Conservation (phyloP, 2,113 vertebrate species). For the Xenus cinereus region DNA sequence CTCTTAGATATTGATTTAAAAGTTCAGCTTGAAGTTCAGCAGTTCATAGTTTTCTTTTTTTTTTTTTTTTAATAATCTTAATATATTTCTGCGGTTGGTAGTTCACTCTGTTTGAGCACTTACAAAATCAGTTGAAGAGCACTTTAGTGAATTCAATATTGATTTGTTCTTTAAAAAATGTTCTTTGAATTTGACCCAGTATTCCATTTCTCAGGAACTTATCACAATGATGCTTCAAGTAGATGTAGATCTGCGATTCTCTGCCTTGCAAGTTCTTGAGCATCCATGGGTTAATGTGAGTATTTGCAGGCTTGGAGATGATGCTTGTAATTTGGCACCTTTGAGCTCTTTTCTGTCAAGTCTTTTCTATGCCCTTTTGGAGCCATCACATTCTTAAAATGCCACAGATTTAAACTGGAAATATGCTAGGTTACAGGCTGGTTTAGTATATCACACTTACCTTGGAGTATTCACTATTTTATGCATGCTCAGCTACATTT, state of each 20-base stretch:
- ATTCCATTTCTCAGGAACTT: slow-evolving; percentile 82
- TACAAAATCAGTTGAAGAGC: not conserved
- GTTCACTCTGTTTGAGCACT: not conserved
- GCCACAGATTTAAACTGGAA: not conserved
- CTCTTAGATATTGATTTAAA: not conserved
- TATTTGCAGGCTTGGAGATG: slow-evolving; percentile 20
- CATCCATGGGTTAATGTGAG: slow-evolving; percentile 98
- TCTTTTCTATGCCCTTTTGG: not conserved
- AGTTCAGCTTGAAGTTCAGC: not conserved
- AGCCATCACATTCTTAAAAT: slow-evolving; percentile 1
- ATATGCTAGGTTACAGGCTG: not conserved
- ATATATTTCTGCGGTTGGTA: not conserved
- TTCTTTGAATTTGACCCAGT: not conserved
- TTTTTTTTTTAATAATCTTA: not conserved
- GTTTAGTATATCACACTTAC: not conserved
- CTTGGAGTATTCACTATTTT: not conserved
- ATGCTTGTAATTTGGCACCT: not conserved
- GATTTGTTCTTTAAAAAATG: not conserved
- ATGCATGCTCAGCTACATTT: not conserved
- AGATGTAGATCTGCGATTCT: slow-evolving; percentile 88
- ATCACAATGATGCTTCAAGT: slow-evolving; percentile 94
- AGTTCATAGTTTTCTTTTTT: not conserved
- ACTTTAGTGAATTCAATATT: not conserved
- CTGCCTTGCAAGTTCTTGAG: slow-evolving; percentile 91
- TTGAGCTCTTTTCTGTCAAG: not conserved